Evolutionary conservation across 1,140 invertebrate genomes (phyloP).

Genomic region (Tetramorium parvispinum): DNA sequence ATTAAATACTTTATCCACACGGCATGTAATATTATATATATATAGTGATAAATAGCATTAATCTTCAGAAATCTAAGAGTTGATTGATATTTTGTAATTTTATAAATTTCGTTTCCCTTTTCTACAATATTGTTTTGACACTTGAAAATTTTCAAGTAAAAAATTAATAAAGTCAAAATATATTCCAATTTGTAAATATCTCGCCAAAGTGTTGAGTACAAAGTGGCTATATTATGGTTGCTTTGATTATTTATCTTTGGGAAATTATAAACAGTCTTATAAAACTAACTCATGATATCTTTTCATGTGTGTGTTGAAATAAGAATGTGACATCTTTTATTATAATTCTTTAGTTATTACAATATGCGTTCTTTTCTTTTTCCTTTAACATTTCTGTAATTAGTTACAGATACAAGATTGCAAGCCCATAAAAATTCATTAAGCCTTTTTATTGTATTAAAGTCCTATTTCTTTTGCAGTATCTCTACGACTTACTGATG

Average conservation of each 20-base stretch:
- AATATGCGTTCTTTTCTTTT: not conserved
- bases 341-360: not conserved
- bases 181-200: not conserved
- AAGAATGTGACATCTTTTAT: constrained; percentile 50
- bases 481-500: constrained; percentile 97
- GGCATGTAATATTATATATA: no score
- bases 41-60: not conserved
- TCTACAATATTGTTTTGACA: not conserved
- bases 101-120: not conserved
- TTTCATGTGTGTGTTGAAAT: not conserved
- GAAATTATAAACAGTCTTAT: constrained; percentile 76
- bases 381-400: not conserved
- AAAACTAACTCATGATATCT: constrained; percentile 1
- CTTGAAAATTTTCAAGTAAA: not conserved
- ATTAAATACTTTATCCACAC: no score
- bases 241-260: constrained; percentile 82
- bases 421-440: not conserved
- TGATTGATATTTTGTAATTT: no score
- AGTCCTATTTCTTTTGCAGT: constrained; percentile 87
- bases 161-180: not conserved
- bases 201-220: constrained; percentile 82
- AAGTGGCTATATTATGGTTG: constrained; percentile 51
- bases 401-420: not conserved
- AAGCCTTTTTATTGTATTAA: not conserved
- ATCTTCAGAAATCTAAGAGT: not conserved